Base-by-base conservation (phyloP, 2,797 vertebrate species). In the Decapterus maruadsi region DNA sequence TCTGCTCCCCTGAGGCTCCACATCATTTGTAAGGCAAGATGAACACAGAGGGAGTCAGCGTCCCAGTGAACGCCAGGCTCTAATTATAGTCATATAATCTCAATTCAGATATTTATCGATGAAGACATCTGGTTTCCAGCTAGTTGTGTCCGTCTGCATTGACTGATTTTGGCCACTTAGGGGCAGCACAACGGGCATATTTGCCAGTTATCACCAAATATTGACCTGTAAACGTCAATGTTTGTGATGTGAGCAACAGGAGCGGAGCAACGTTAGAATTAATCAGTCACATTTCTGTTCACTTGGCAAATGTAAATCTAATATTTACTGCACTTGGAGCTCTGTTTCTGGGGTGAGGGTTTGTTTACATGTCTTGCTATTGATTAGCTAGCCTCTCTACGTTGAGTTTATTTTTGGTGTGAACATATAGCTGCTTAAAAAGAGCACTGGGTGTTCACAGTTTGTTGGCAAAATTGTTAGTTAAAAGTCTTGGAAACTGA, bases 11-110 rank as follows among this genome's bases (percentile, higher is more conserved):
- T 55, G 62, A 45, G 20, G 17, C 31, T 10, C 6, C 22, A 26
- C 36, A 31, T 46, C n/a, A 46, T 69, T 77, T 62, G 31, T 71
- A 56, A 74, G 45, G 48, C 22, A 6, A 17, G 34, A 54, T 48
- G 29, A 54, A 66, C 42, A n/a, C 1, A 46, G 29, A 58, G 26
- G 26, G 38, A 45, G 3, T 12, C 36, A 22, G 6, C 12, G 69
- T 45, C n/a, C 36, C 14, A 36, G 34, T 36, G 34, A 36, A 36
- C 34, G 7, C 34, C n/a, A n/a, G n/a, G n/a, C n/a, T 22, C 4
- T 51, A 13, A 13, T 26, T 53, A 2, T 26, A 48, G 19, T 0
- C 13, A 3, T 46, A 6, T 46, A 46, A 46, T 51, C 20, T 26
- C 13, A 12, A 26, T 26, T 26, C 1, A 22, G 13, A 42, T 61